Base-by-base conservation (phyloP, 2,797 vertebrate genomes). In the Sebastes steindachneri region DNA sequence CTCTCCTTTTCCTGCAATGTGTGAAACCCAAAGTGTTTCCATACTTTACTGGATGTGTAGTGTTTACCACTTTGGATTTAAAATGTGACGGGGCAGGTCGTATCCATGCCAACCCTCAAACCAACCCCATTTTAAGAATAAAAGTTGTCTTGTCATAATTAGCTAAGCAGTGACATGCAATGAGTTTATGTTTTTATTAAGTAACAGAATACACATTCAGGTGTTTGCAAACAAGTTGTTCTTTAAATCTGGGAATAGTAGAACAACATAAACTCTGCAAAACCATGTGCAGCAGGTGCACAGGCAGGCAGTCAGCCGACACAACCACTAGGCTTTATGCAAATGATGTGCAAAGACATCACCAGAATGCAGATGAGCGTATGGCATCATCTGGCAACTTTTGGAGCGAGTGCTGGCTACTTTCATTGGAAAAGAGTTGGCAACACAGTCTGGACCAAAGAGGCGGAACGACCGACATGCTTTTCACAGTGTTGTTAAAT, bases 81-180 rank as follows among this genome's bases (percentile, higher is more conserved):
- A 37, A 37, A 37, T 37, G 35, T 37, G 35, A 37, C 1, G 35
- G 12, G 0, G 35, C 12, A 37, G 12, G 35, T 37, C 12, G 12
- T 37, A 37, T 37, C 12, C 35, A 37, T 0, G 12, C 5, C 0
- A 5, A 37, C 35, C 35, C 35, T 37, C 35, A 2, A 37, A 83
- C 86, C 26, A 65, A 70, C 67, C 75, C 41, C 37, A 65, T 73
- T 85, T 45, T 53, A 7, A 64, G 21, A 75, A 58, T 21, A 77
- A 81, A 68, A 26, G 63, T 55, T 57, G 28, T 75, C 5, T 54
- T 37, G 19, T 79, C 48, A 33, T 68, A 65, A 75, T 76, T 10
- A 60, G 19, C 57, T 19, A 2, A 60, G 54, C 11, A 66, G 60
- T 73, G 26, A 51, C 41, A n/a, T n/a, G 37, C 31, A 59, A 25